Evolutionary conservation across 2,113 vertebrate genomes (phyloP).

Genomic region (Turnix velox): DNA sequence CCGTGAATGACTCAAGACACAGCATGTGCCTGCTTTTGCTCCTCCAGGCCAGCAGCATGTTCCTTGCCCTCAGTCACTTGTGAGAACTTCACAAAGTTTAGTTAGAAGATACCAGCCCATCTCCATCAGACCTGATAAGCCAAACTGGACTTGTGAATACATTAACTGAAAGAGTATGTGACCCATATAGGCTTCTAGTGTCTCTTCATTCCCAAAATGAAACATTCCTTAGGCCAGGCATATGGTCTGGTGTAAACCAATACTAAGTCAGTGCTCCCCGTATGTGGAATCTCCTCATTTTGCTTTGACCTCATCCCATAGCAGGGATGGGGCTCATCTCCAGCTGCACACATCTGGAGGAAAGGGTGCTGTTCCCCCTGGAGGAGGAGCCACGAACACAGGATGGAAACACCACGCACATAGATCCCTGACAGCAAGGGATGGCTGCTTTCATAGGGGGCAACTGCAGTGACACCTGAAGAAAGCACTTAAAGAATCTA

Average conservation of each 20-base stretch:
- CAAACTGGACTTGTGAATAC: background rate
- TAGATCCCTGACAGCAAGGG: background rate
- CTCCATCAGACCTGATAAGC: background rate
- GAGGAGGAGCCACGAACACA: background rate
- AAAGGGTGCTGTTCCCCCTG: background rate
- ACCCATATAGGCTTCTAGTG: background rate
- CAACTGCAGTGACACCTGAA: rapidly evolving
- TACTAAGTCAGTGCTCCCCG: background rate
- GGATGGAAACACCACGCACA: background rate
- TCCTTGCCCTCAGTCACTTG: background rate
- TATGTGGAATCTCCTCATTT: background rate
- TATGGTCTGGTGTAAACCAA: background rate
- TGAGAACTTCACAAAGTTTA: background rate
- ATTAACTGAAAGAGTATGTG: background rate
- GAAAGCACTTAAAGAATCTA: background rate
- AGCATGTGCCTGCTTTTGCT: background rate
- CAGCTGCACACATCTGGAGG: background rate
- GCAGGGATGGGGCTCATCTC: rapidly evolving
- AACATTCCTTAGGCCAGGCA: background rate
- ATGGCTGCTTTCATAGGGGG: background rate
- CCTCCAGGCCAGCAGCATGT: rapidly evolving
- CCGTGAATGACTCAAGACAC: background rate
- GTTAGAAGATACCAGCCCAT: background rate
- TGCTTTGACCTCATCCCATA: background rate
- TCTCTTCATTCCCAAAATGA: rapidly evolving